Evolutionary conservation across 1,140 invertebrate genomes (phyloP), one percentile per base, ranked within the genome.

Genomic region (Drosophila tsacasi): DNA sequence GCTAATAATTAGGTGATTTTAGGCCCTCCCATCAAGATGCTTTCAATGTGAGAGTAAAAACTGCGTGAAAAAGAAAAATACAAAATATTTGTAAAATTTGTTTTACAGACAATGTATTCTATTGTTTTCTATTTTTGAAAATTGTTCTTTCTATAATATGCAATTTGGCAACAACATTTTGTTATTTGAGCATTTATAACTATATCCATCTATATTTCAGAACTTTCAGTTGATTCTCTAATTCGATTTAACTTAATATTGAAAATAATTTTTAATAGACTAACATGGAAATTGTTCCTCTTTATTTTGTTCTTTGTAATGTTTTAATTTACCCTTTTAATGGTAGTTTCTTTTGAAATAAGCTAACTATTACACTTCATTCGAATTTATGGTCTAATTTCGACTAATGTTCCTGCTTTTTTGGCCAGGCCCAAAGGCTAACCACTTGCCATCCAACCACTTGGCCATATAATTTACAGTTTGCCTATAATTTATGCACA

Each of bases 381-480:
- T 19, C 13, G 9, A 21, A 25, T 72, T 30, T 55, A 55, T 39
- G 15, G 35, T 67, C 25, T 63, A 49, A 23, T 68, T 63, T 39
- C 19, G 8, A 3, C 19, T 32, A 50, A 64, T 59, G 37, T 52
- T 71, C 47, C 68, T 74, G 17, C 50, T 27, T 57, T n/a, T 76
- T 42, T 58, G 47, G 27, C 21, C 65, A 15, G 44, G 49, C 25
- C 23, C n/a, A 83, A 83, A 76, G 76, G 76, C 71, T 46, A 81
- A 68, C 81, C 49, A 81, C 60, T 69, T 71, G 61, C 44, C 54
- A 63, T 71, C 57, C 61, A 76, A 32, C 64, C 64, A 75, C 72
- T 86, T 75, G 76, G 76, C 44, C 63, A 72, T 76, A 57, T 79
- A 79, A 87, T 87, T 86, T 86, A 87, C 71, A 82, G 71, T 79